phyloP scores from a whole-genome alignment of 2,113 vertebrate species.

The Xiphophorus hellerii region DNA sequence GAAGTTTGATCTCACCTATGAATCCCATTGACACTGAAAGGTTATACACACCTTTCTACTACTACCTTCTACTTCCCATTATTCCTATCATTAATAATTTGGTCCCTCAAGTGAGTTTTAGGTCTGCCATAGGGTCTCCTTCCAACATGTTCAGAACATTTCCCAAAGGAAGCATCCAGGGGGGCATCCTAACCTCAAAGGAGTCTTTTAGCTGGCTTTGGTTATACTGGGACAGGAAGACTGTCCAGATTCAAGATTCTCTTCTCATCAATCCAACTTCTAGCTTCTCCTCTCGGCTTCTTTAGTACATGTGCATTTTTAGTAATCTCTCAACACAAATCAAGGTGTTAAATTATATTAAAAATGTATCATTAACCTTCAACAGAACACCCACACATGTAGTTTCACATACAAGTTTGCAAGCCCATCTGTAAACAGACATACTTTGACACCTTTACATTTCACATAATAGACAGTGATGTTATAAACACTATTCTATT shows the following conservation, averaged over 20 bases:
- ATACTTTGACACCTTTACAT: neutral
- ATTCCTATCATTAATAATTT: neutral
- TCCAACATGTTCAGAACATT: too few species aligned
- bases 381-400: conserved; percentile 30
- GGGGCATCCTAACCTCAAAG: neutral
- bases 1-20: too few species aligned
- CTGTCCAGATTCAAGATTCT: neutral
- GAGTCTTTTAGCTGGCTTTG: too few species aligned
- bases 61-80: too few species aligned
- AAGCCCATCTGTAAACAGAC: neutral
- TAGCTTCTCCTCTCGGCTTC: conserved; percentile 41
- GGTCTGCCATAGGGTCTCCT: too few species aligned
- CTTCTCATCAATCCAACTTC: conserved; percentile 45
- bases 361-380: conserved; percentile 56
- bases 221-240: too few species aligned
- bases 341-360: conserved; percentile 65
- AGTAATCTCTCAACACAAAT: conserved; percentile 64
- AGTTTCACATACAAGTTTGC: conserved; percentile 6
- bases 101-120: too few species aligned
- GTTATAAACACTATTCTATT: neutral
- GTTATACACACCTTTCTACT: too few species aligned
- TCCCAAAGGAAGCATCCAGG: too few species aligned
- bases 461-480: neutral
- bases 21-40: too few species aligned
- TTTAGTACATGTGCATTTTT: conserved; percentile 49